These are phyloP conservation scores for Drosophila ambigua DNA, from an alignment of 1,140 invertebrate genomes.

Conservation along the genomic window DNA sequence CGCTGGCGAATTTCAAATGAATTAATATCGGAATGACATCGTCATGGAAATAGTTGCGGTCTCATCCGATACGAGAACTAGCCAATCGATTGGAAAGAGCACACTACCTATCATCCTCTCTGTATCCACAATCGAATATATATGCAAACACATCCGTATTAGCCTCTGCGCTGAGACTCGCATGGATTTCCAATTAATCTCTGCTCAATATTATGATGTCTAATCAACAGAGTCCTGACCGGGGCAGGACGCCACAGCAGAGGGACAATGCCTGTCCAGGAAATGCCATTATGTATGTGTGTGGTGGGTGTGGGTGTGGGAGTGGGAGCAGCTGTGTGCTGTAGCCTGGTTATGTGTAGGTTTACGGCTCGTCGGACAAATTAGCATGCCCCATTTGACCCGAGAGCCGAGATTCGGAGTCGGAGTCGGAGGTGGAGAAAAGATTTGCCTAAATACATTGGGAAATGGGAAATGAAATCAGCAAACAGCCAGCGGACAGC, in stretches of 20 bases:
- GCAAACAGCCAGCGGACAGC: slow-evolving; percentile 15
- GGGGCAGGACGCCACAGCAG: slow-evolving; percentile 16
- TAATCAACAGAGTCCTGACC: slow-evolving; percentile 45
- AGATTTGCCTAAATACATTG: slow-evolving; percentile 59
- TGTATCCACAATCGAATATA: not conserved
- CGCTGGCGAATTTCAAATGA: slow-evolving; percentile 37
- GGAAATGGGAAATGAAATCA: slow-evolving; percentile 38
- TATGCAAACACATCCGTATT: slow-evolving; percentile 10
- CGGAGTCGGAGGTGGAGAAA: slow-evolving; percentile 46
- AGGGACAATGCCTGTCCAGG: slow-evolving; percentile 43
- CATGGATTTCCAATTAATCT: slow-evolving; percentile 51
- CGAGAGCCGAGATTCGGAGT: slow-evolving; percentile 23
- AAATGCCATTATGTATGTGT: slow-evolving; percentile 34
- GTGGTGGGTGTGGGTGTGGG: slow-evolving; percentile 17
- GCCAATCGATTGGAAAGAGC: slow-evolving; percentile 35
- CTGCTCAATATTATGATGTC: slow-evolving; percentile 57
- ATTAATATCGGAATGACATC: slow-evolving; percentile 34
- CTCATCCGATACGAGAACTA: slow-evolving; percentile 5
- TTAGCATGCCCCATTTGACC: slow-evolving; percentile 68
- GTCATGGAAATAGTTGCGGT: slow-evolving; percentile 23
- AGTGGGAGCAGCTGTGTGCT: not conserved
- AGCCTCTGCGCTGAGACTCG: not conserved
- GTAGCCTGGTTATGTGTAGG: slow-evolving; percentile 51
- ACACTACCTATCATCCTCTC: not conserved
- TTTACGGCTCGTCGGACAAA: slow-evolving; percentile 75